phyloP scores from a whole-genome alignment of 2,888 invertebrate species.

The Drosophila barbarae region DNA sequence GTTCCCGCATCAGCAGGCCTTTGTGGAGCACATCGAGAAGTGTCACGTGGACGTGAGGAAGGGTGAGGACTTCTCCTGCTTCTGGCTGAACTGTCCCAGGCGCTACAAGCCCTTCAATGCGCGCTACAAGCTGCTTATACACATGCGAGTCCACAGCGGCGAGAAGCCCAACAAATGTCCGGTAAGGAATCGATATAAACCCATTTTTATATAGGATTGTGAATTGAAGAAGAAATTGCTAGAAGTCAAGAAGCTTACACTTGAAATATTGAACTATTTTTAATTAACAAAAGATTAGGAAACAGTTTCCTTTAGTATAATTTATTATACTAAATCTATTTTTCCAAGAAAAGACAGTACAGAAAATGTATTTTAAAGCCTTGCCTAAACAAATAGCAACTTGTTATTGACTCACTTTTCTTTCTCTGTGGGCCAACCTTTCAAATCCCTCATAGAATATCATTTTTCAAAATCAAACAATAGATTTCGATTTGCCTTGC shows the following conservation, averaged over 20 bases:
- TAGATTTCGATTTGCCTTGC: constrained; percentile 14
- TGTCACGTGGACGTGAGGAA: constrained; percentile 92
- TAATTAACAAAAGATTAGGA: background rate
- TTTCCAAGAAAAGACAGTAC: background rate
- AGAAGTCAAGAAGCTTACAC: too few relatives aligned
- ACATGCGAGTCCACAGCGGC: constrained; percentile 96
- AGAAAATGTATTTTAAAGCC: background rate
- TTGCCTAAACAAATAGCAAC: background rate
- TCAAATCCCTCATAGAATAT: constrained; percentile 20
- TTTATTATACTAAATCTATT: background rate
- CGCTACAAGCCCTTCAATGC: constrained; percentile 95
- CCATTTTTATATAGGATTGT: background rate
- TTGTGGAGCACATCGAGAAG: constrained; percentile 92
- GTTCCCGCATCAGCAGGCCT: constrained; percentile 88
- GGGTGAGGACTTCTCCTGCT: constrained; percentile 94
- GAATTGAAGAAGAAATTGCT: background rate
- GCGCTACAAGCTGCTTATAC: constrained; percentile 95
- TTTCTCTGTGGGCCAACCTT: constrained; percentile 5
- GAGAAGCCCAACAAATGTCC: constrained; percentile 99
- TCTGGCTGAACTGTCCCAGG: constrained; percentile 95
- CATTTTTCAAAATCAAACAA: constrained; percentile 46
- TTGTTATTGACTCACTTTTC: background rate
- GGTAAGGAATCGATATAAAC: constrained; percentile 83
- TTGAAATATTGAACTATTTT: background rate
- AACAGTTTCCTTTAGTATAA: background rate